Evolutionary conservation across 2,113 vertebrate species (phyloP), one percentile per base, ranked within the genome.

Genomic region (Strix aluco): DNA sequence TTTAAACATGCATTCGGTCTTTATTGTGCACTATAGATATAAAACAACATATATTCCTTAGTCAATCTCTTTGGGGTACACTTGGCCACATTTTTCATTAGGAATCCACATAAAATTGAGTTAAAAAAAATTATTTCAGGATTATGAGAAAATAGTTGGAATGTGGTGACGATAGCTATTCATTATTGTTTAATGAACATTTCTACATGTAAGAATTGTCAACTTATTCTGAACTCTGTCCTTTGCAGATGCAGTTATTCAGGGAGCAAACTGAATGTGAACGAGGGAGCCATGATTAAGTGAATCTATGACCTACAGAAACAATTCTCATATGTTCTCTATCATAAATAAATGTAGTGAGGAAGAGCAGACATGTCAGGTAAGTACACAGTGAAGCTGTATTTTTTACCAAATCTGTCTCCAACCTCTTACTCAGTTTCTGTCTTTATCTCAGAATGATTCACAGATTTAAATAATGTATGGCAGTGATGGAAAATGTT

Each of bases 401-500:
- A 88, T 75, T 95, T 91, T 86, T 94, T 72, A 79, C 81, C 46
- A 70, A 51, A 40, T 92, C 38, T 95, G 87, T 66, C 42, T 80
- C 89, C 27, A 63, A 61, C 25, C 78, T 94, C 81, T 92, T 78
- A 65, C 54, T 80, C 58, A 42, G 17, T 88, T 95, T 92, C 81
- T 91, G 65, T 67, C 47, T 86, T 94, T 80, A 52, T 86, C 27
- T 71, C 86, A 95, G 87, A 95, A 90, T 86, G 78, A 94, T 83
- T 97, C 75, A 87, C 30, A 62, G 70, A 97, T 95, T 96, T 95
- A 95, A 98, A 97, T 97, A 89, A 87, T 94, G 44, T 26, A 89
- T 16, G 67, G 18, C 55, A 82, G 59, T 79, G 40, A 90, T 94
- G 83, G 54, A 72, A 96, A 95, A 89, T 57, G 20, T 67, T 94